phyloP scores from a whole-genome alignment of 2,113 vertebrate genomes.

The Melanocharis versteri region DNA sequence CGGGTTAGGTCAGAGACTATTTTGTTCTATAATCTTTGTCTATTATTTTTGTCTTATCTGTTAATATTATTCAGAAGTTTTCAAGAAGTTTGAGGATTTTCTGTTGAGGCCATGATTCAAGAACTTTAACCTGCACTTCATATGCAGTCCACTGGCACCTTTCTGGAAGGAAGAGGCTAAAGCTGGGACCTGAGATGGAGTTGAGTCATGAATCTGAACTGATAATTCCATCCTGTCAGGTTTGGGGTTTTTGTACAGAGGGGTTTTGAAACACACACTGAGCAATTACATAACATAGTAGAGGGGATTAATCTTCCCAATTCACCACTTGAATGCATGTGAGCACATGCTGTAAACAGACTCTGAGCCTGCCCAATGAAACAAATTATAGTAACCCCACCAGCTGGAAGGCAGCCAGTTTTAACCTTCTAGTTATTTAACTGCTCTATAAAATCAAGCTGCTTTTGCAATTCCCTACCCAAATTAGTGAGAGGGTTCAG shows the following conservation, averaged over 20 bases:
- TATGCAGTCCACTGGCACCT: neutral
- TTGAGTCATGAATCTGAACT: neutral
- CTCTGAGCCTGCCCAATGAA: neutral
- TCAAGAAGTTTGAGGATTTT: neutral
- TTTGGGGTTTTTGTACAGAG: neutral
- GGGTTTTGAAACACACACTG: neutral
- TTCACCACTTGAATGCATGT: neutral
- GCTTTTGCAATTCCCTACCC: neutral
- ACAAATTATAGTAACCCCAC: neutral
- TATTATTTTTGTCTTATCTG: neutral
- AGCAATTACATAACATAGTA: neutral
- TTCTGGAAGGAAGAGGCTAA: neutral
- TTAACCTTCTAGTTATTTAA: neutral
- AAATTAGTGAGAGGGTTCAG: neutral
- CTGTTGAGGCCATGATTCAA: neutral
- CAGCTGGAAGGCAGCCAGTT: neutral
- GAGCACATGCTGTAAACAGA: neutral
- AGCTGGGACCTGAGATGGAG: neutral
- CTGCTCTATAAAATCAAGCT: neutral
- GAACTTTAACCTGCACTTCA: neutral
- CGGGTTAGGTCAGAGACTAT: neutral
- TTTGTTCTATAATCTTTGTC: neutral
- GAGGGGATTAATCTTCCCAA: constrained; percentile 5
- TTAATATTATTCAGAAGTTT: neutral
- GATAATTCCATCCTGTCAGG: neutral